A percentile compares a stretch with the other conserved stretches of the same genome.
Evolutionary conservation across 2,797 vertebrate genomes (phyloP).

Genomic region (Cheirogaleus major): DNA sequence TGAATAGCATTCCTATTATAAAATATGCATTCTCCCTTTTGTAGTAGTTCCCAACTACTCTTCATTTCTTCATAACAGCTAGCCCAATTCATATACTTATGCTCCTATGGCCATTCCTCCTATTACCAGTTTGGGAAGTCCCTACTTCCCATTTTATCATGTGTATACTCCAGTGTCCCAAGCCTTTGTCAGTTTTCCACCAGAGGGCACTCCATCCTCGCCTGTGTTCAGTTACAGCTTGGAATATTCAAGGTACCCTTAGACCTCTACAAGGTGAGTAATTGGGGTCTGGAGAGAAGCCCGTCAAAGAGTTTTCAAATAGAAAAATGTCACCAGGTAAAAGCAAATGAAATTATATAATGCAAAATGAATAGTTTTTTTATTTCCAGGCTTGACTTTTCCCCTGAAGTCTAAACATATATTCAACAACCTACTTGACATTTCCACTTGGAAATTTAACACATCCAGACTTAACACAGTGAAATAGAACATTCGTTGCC

Average conservation of each 20-base stretch:
- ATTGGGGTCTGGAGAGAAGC: background rate
- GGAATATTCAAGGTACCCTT: background rate
- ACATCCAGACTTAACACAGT: background rate
- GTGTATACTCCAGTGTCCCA: background rate
- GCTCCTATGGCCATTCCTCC: background rate
- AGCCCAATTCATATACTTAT: background rate
- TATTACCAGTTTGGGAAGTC: background rate
- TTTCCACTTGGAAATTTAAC: conserved; percentile 33
- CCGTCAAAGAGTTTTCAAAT: background rate
- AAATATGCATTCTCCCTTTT: background rate
- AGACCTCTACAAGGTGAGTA: background rate
- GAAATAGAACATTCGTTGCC: background rate
- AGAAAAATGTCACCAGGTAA: background rate
- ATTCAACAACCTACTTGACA: conserved; percentile 25
- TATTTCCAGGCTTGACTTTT: background rate
- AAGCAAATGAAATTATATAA: conserved; percentile 45
- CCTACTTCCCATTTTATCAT: background rate
- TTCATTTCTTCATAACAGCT: background rate
- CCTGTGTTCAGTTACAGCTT: background rate
- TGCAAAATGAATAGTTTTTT: background rate
- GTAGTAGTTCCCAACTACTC: background rate
- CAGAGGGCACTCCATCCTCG: background rate
- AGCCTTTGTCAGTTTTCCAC: background rate
- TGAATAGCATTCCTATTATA: background rate
- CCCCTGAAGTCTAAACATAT: background rate